phyloP scores from a whole-genome alignment of 1,140 invertebrate genomes.

The Aleiodes sp. region DNA sequence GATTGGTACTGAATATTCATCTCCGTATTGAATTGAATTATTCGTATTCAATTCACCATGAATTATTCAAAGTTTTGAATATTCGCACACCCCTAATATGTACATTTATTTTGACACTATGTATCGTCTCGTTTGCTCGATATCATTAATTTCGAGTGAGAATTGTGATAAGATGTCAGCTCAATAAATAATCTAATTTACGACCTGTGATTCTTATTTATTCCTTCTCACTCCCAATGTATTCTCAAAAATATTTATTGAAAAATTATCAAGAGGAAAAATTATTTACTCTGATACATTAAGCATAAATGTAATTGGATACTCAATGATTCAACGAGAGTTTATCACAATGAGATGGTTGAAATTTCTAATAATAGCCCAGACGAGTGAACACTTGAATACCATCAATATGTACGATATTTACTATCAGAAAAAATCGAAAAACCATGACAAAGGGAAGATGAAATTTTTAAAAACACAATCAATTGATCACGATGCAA shows the following conservation, averaged over 20 bases:
- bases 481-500: slow-evolving; percentile 33
- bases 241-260: too few relatives aligned
- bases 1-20: too few relatives aligned
- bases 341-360: too few relatives aligned
- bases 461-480: slow-evolving; percentile 43
- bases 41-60: too few relatives aligned
- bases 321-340: not conserved
- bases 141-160: not conserved
- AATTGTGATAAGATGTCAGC: slow-evolving; percentile 18
- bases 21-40: too few relatives aligned
- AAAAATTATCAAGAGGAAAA: too few relatives aligned
- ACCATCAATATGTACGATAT: slow-evolving; percentile 23
- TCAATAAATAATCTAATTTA: slow-evolving; percentile 10
- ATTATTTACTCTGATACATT: too few relatives aligned
- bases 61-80: too few relatives aligned
- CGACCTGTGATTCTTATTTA: not conserved
- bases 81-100: too few relatives aligned
- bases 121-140: not conserved
- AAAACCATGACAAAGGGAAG: slow-evolving; percentile 32
- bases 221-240: not conserved
- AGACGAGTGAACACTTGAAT: not conserved
- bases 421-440: slow-evolving; percentile 51
- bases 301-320: too few relatives aligned
- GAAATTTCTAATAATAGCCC: not conserved
- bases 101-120: not conserved